Percentiles rank a stretch among this genome's conserved stretches.
Evolutionary conservation across 2,113 vertebrate species (phyloP).

Genomic region (Caracal caracal): DNA sequence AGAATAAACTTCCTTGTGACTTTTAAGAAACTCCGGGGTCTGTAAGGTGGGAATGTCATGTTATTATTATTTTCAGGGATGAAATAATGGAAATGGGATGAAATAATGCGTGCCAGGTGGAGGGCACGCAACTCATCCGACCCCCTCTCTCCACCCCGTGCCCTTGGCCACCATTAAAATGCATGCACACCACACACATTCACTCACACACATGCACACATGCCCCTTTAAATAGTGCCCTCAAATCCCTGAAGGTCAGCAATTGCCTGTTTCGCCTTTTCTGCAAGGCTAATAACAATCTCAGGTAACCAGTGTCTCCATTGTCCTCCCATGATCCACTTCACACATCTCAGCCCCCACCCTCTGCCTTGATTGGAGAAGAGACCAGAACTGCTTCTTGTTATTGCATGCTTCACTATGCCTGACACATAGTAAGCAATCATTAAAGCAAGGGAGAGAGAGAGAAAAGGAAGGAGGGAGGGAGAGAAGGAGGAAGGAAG

Average conservation of each 20-base stretch:
- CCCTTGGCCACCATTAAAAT: background rate
- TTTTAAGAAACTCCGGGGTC: background rate
- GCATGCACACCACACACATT: fast-evolving
- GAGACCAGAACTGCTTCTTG: background rate
- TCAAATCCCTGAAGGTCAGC: background rate
- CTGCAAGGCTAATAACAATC: background rate
- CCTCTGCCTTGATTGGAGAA: background rate
- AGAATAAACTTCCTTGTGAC: background rate
- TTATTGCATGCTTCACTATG: background rate
- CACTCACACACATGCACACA: background rate
- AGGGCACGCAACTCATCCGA: background rate
- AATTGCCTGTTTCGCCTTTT: background rate
- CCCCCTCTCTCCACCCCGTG: background rate
- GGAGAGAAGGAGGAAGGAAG: background rate
- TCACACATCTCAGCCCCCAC: fast-evolving
- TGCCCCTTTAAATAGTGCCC: background rate
- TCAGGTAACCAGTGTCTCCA: background rate
- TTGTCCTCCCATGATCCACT: fast-evolving
- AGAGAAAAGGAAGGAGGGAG: background rate
- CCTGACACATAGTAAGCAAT: background rate
- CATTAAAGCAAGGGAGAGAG: background rate
- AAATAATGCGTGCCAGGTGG: too few species aligned
- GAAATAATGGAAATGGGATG: too few species aligned
- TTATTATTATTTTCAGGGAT: background rate
- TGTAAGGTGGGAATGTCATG: background rate